These are phyloP conservation scores for Papilio polytes DNA, from an alignment of 1,140 invertebrate genomes.

Conservation along the genomic window DNA sequence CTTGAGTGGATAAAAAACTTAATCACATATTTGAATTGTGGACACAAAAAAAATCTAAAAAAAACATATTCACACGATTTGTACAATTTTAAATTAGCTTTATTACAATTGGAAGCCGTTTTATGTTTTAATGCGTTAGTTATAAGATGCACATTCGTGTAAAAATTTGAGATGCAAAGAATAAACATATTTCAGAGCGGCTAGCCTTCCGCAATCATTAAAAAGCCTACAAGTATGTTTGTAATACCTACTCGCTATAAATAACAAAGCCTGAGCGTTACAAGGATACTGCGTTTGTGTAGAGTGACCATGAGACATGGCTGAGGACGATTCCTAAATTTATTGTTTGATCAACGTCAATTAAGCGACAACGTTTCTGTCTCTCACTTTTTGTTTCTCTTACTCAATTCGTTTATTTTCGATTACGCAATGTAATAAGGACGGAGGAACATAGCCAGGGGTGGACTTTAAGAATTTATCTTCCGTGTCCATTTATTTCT, in stretches of 20 bases:
- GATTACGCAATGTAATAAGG: no score
- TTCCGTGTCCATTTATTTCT: no score
- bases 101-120: neutral
- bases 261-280: slow-evolving; percentile 44
- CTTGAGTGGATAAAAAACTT: slow-evolving; percentile 17
- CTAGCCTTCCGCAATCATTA: slow-evolving; percentile 43
- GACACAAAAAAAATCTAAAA: slow-evolving; percentile 7
- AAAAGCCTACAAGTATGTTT: slow-evolving; percentile 39
- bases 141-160: slow-evolving; percentile 12
- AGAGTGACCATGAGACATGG: slow-evolving; percentile 1
- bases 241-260: slow-evolving; percentile 43
- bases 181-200: slow-evolving; percentile 37
- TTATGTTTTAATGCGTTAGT: neutral
- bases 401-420: no score
- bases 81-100: slow-evolving; percentile 19
- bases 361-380: no score
- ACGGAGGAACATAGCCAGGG: no score
- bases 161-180: neutral
- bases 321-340: neutral
- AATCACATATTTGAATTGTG: slow-evolving; percentile 31
- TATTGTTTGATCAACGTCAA: no score
- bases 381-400: no score
- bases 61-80: slow-evolving; percentile 20
- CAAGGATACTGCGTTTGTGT: slow-evolving; percentile 41
- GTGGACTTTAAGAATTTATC: no score